phyloP scores from a whole-genome alignment of 2,113 vertebrate species.

The Sander lucioperca region DNA sequence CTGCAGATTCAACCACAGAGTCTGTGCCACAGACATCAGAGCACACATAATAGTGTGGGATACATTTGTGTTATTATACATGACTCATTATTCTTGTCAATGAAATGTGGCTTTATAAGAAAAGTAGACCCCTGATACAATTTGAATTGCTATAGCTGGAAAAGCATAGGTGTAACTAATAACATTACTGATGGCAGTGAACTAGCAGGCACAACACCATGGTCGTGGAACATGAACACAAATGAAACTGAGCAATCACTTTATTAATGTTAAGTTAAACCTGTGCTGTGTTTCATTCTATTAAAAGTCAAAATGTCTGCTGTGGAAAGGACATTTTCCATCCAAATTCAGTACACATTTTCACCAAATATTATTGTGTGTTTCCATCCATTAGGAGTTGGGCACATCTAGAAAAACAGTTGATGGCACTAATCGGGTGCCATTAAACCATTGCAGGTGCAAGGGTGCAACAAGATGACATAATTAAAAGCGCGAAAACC shows the following conservation, averaged over 20 bases:
- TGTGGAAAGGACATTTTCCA: background rate
- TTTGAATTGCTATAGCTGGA: constrained; percentile 1
- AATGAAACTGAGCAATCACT: background rate
- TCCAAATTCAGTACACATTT: background rate
- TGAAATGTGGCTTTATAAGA: constrained; percentile 7
- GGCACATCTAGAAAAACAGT: background rate
- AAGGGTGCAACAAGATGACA: background rate
- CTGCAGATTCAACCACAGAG: constrained; percentile 41
- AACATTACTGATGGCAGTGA: background rate
- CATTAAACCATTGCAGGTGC: background rate
- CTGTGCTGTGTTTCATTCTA: background rate
- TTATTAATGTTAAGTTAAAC: background rate
- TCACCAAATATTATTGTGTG: background rate
- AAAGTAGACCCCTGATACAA: constrained; percentile 12
- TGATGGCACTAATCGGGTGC: background rate
- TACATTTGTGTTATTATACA: constrained; percentile 11
- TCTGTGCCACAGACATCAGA: constrained; percentile 29
- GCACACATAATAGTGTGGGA: constrained; percentile 26
- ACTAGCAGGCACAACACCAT: background rate
- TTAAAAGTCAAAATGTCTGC: background rate
- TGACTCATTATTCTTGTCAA: constrained; percentile 33
- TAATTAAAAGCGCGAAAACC: background rate
- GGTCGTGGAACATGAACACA: background rate
- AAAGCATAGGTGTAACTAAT: background rate
- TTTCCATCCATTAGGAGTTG: constrained; percentile 1